Conservation (phyloP, 2,797 vertebrate genomes). For the Florisuga fusca region DNA sequence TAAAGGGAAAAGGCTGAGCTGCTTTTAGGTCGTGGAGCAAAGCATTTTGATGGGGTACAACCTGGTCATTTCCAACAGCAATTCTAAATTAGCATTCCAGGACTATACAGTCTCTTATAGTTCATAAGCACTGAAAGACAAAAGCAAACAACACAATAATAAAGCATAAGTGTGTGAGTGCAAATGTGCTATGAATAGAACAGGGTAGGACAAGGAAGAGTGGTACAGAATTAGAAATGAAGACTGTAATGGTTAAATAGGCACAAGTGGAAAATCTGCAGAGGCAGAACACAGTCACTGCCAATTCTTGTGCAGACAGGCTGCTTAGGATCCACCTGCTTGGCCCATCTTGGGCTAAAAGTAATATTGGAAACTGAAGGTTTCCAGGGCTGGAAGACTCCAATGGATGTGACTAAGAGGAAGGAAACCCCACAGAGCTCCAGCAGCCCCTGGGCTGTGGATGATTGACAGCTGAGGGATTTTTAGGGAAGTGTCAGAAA, state of each 20-base stretch:
- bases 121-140: neutral
- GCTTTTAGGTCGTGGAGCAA: neutral
- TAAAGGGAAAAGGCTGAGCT: neutral
- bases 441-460: neutral
- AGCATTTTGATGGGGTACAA: neutral
- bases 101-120: neutral
- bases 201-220: neutral
- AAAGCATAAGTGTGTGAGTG: neutral
- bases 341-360: neutral
- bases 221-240: neutral
- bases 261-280: neutral
- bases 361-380: neutral
- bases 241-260: neutral
- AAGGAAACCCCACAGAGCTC: neutral
- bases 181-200: neutral
- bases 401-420: neutral
- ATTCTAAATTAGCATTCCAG: neutral
- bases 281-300: neutral
- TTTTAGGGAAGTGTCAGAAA: neutral
- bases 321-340: rapidly evolving
- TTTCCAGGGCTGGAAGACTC: neutral
- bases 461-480: neutral
- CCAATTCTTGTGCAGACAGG: neutral
- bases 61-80: neutral
- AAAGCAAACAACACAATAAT: neutral